These are phyloP conservation scores for Anabas testudineus DNA, from an alignment of 2,797 vertebrate genomes.

Conservation along the genomic window DNA sequence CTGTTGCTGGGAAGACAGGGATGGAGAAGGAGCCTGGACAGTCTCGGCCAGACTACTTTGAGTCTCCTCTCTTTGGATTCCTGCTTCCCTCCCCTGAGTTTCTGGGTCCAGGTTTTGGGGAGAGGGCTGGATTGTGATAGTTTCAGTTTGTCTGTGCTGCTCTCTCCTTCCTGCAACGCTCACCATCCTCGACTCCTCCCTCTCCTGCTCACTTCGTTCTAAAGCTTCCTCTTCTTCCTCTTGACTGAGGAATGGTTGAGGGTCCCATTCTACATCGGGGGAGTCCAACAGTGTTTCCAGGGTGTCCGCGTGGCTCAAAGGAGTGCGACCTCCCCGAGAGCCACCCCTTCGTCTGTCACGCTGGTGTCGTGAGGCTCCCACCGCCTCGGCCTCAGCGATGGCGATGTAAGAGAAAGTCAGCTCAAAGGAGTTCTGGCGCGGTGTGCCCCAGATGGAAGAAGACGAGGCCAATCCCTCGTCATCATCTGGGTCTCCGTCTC, in stretches of 20 bases:
- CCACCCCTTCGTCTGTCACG: slow-evolving; percentile 73
- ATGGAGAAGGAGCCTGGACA: slow-evolving; percentile 21
- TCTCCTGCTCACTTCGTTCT: slow-evolving; percentile 44
- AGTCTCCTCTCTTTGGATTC: slow-evolving; percentile 55
- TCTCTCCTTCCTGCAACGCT: slow-evolving; percentile 19
- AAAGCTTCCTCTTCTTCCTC: slow-evolving; percentile 68
- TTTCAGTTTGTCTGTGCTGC: slow-evolving; percentile 52
- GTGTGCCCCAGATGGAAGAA: slow-evolving; percentile 89
- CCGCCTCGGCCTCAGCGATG: slow-evolving; percentile 83
- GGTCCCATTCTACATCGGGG: slow-evolving; percentile 83
- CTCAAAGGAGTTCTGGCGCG: slow-evolving; percentile 86
- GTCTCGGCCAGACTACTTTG: slow-evolving; percentile 32
- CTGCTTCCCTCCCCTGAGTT: slow-evolving; percentile 60
- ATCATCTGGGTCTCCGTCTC: slow-evolving; percentile 72
- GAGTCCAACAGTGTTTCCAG: slow-evolving; percentile 84
- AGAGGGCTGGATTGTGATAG: slow-evolving; percentile 58
- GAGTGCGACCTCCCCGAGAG: slow-evolving; percentile 65
- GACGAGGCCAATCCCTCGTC: slow-evolving; percentile 79
- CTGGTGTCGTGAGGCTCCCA: slow-evolving; percentile 70
- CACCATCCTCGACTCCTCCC: slow-evolving; percentile 33
- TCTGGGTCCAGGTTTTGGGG: slow-evolving; percentile 54
- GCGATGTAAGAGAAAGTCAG: slow-evolving; percentile 94
- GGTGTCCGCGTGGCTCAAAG: slow-evolving; percentile 83
- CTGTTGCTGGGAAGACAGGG: slow-evolving; percentile 46
- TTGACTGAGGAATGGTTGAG: slow-evolving; percentile 62